Base-by-base conservation (phyloP, 92 coral and sea anemone genomes). In the Montipora capitata region DNA sequence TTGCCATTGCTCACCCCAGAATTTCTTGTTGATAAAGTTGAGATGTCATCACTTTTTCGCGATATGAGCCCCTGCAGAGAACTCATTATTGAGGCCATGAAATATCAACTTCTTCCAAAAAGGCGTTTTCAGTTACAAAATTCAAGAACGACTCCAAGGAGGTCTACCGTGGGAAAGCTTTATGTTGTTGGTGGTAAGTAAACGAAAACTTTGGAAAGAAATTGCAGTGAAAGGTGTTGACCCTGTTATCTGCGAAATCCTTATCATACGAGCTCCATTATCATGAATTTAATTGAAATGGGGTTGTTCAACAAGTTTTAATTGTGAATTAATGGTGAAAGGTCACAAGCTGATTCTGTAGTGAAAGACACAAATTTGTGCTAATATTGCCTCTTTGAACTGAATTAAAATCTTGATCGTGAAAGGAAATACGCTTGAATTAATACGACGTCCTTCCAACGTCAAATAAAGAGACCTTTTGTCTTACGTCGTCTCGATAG, bases 1-100 rank as follows among this genome's bases (percentile, higher is more conserved):
- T 88, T 98, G 68, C 98, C 98, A 16, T 73, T 98, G 11, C 82
- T 98, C 71, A 74, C 94, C 48, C 87, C 98, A 8, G 94, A 98
- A 71, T 94, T 88, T 81, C 95, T 98, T 42, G 88, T 96, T 15
- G 99, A 98, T 71, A 83, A 90, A 45, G 99, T 98, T 7, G 99
- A 98, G 79, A 86, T 89, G 87, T 96, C 99, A 35, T 92, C 99
- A 3, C 80, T 93, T 13, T 98, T 98, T 91, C 95, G 94, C 38
- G 96, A 94, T 40, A 79, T 81, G 20, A 85, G 89, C 43, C 95
- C 92, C 10, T 96, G 99, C 39, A 89, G 96, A 14, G 99, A 98
- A 48, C 95, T 98, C 4, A 89, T 98, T 51, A 89, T 98, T 35
- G 98, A 98, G 75, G 99, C 99, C 16, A 94, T 98, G 99, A 98